phyloP scores from a whole-genome alignment of 1,140 invertebrate genomes.

The Aphelenchoides besseyi region DNA sequence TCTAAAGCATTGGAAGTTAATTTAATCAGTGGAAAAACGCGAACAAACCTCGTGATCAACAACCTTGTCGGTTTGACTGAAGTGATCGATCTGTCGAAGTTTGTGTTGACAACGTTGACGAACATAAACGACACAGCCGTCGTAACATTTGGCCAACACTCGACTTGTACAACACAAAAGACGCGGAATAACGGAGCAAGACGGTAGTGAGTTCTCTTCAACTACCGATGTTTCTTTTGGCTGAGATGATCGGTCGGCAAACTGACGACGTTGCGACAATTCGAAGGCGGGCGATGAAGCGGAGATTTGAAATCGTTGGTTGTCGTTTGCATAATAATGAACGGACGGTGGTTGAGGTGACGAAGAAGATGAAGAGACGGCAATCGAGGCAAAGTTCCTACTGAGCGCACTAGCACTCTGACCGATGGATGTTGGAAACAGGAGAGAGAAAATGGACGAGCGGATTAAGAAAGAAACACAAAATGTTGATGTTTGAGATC shows the following conservation, averaged over 20 bases:
- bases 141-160: constrained; percentile 52
- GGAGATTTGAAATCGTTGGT: background rate
- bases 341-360: background rate
- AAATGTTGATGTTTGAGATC: background rate
- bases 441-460: background rate
- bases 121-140: constrained; percentile 53
- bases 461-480: background rate
- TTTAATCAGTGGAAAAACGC: background rate
- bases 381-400: background rate
- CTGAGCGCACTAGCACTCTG: too few species aligned
- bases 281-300: background rate
- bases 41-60: background rate
- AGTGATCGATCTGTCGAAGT: constrained; percentile 43
- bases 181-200: constrained; percentile 50
- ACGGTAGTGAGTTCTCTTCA: constrained; percentile 35
- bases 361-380: background rate
- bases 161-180: constrained; percentile 55
- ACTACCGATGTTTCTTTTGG: too few species aligned
- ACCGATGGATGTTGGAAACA: background rate
- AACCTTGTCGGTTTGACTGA: constrained; percentile 14
- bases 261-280: background rate
- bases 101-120: constrained; percentile 50
- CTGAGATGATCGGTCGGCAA: background rate
- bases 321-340: constrained; percentile 12
- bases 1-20: constrained; percentile 17